phyloP scores from a whole-genome alignment of 1,140 invertebrate genomes.

The Formica selysi region DNA sequence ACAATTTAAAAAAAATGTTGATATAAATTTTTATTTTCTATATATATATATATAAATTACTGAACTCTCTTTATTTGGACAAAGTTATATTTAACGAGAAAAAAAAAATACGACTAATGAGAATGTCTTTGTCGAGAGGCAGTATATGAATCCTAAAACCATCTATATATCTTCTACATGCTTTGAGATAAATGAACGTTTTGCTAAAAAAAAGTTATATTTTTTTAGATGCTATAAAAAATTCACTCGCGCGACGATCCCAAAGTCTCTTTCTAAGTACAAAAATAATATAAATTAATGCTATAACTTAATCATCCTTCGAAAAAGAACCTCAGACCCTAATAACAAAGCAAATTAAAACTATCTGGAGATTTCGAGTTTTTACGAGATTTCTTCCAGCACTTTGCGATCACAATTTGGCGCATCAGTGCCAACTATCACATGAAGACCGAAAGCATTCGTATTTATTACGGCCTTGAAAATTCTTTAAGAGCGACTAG shows the following conservation, averaged over 20 bases:
- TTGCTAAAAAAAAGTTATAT: slow-evolving; percentile 1
- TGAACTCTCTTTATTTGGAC: neutral
- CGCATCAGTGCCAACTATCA: slow-evolving; percentile 55
- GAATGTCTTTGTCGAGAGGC: neutral
- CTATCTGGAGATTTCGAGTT: slow-evolving; percentile 29
- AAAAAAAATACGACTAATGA: neutral
- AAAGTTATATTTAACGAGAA: neutral
- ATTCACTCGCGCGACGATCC: neutral
- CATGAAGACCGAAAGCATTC: slow-evolving; percentile 54
- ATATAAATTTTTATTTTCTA: neutral
- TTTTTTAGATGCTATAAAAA: slow-evolving; percentile 16
- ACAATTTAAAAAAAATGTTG: neutral
- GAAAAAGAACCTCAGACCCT: neutral
- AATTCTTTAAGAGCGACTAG: slow-evolving; percentile 70
- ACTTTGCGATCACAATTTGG: slow-evolving; percentile 30
- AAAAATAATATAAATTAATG: slow-evolving; percentile 48
- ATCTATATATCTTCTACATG: slow-evolving; percentile 6
- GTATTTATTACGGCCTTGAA: slow-evolving; percentile 51
- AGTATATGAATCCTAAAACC: slow-evolving; percentile 34
- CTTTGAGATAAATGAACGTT: slow-evolving; percentile 15
- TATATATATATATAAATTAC: neutral
- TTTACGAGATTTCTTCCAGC: slow-evolving; percentile 33
- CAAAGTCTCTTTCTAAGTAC: slow-evolving; percentile 50
- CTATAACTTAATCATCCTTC: slow-evolving; percentile 3
- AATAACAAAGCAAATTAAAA: slow-evolving; percentile 36